These are phyloP conservation scores for Pangasianodon hypophthalmus DNA, from an alignment of 2,113 vertebrate species.

Conservation along the genomic window DNA sequence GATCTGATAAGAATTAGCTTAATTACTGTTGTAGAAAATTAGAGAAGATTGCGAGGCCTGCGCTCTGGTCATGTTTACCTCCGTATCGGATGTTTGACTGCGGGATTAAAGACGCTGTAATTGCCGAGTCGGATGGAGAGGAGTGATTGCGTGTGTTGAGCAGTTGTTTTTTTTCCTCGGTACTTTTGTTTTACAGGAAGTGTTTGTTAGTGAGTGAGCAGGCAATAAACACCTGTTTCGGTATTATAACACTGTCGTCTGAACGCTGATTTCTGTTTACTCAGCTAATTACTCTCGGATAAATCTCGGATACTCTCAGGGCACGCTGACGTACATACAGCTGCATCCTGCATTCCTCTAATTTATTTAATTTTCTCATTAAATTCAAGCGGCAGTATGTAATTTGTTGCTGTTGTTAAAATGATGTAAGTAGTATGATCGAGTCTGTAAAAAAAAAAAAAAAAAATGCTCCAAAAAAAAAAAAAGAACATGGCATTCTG, in stretches of 20 bases:
- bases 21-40: background rate
- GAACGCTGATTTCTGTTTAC: slow-evolving; percentile 8
- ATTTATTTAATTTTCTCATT: background rate
- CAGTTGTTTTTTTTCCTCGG: background rate
- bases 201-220: background rate
- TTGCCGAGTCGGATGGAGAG: slow-evolving; percentile 17
- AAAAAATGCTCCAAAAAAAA: background rate
- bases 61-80: slow-evolving; percentile 8
- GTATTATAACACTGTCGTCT: background rate
- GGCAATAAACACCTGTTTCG: slow-evolving; percentile 20
- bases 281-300: slow-evolving; percentile 36
- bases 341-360: background rate
- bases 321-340: background rate
- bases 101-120: slow-evolving; percentile 39
- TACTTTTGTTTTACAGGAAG: background rate
- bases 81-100: slow-evolving; percentile 24
- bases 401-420: background rate
- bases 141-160: slow-evolving; percentile 10
- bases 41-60: background rate
- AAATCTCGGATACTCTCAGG: background rate
- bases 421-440: background rate
- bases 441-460: background rate
- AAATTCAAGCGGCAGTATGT: background rate
- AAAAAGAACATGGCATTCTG: background rate
- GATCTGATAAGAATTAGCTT: background rate